Evolutionary conservation across 1,140 invertebrate genomes (phyloP).

Genomic region (Saxidomus purpurata): DNA sequence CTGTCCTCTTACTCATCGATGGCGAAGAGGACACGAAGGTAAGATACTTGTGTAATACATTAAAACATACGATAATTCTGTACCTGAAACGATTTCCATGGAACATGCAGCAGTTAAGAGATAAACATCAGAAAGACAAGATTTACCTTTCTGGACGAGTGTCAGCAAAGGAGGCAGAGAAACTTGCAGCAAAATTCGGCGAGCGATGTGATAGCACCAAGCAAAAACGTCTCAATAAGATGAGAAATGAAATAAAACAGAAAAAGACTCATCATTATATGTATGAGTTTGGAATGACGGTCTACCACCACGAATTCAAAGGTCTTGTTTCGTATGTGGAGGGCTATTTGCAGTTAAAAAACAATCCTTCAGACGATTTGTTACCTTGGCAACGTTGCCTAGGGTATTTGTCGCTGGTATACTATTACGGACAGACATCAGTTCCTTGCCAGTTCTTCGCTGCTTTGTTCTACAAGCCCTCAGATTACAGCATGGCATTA

Average conservation of each 20-base stretch:
- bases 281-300: slow-evolving; percentile 71
- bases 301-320: slow-evolving; percentile 69
- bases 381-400: slow-evolving; percentile 58
- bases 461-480: slow-evolving; percentile 41
- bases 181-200: slow-evolving; percentile 62
- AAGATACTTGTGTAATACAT: slow-evolving; percentile 51
- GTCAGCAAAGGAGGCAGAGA: slow-evolving; percentile 49
- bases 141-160: slow-evolving; percentile 65
- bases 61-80: slow-evolving; percentile 54
- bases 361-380: slow-evolving; percentile 18
- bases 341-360: slow-evolving; percentile 69
- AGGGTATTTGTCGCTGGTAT: slow-evolving; percentile 68
- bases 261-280: slow-evolving; percentile 42
- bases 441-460: slow-evolving; percentile 72
- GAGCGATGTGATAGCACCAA: slow-evolving; percentile 49
- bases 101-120: background rate
- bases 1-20: slow-evolving; percentile 71
- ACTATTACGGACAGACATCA: slow-evolving; percentile 72
- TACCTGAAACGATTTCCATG: slow-evolving; percentile 70
- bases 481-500: slow-evolving; percentile 64
- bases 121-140: background rate
- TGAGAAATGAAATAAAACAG: slow-evolving; percentile 50
- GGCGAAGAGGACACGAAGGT: slow-evolving; percentile 75
- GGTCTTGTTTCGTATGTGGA: slow-evolving; percentile 65
- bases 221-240: slow-evolving; percentile 36